phyloP scores from a whole-genome alignment of 1,140 invertebrate species.

The Nylanderia fulva region DNA sequence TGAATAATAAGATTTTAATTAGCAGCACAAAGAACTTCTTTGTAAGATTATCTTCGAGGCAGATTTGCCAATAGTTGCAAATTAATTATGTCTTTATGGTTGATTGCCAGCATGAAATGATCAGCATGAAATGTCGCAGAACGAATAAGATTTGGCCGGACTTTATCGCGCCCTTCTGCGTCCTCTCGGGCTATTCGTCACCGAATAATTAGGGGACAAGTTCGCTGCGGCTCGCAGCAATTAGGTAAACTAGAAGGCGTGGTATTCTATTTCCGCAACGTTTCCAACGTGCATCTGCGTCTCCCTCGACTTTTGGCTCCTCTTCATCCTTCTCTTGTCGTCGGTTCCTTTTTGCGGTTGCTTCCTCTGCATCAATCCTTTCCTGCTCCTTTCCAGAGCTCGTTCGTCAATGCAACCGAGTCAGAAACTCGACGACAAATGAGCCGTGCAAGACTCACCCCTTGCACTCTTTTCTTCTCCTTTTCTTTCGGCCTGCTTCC shows the following conservation, averaged over 20 bases:
- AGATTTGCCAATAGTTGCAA: conserved; percentile 48
- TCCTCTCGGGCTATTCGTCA: conserved; percentile 79
- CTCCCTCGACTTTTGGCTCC: conserved; percentile 31
- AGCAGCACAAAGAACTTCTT: conserved; percentile 32
- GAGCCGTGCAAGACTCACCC: conserved; percentile 63
- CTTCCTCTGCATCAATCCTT: conserved; percentile 67
- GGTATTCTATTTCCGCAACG: conserved; percentile 81
- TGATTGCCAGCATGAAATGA: conserved; percentile 54
- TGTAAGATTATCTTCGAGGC: conserved; percentile 4
- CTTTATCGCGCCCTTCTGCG: conserved; percentile 76
- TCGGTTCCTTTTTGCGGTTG: conserved; percentile 66
- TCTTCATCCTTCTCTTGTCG: conserved; percentile 30
- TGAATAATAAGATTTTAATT: conserved; percentile 12
- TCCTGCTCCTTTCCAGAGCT: conserved; percentile 71
- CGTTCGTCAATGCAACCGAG: conserved; percentile 78
- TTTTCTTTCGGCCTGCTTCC: conserved; percentile 53
- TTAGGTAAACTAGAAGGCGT: conserved; percentile 84
- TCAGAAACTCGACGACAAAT: conserved; percentile 80
- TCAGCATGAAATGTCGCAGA: too few relatives aligned
- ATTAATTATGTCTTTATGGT: conserved; percentile 66
- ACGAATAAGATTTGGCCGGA: conserved; percentile 78
- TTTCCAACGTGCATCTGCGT: conserved; percentile 50
- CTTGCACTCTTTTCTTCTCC: conserved; percentile 56
- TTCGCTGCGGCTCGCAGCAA: conserved; percentile 79
- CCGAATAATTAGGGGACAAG: conserved; percentile 84